These are phyloP conservation scores for Calliphora vomitoria DNA, from an alignment of 2,888 invertebrate genomes.

Conservation along the genomic window DNA sequence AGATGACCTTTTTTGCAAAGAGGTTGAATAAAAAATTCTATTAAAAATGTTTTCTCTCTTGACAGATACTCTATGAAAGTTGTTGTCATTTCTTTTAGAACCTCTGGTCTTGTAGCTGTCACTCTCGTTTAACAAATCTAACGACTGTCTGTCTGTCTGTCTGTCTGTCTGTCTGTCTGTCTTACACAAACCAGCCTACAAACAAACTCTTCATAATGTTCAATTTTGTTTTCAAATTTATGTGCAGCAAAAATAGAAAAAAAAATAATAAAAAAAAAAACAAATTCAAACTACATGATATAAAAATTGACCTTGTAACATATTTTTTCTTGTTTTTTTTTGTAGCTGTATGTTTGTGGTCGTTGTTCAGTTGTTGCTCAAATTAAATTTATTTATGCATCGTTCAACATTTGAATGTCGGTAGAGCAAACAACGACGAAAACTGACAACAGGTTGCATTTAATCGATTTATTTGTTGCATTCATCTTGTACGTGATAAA, in stretches of 20 bases:
- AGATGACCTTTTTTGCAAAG: background rate
- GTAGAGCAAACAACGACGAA: conserved; percentile 21
- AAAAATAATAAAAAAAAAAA: conserved; percentile 24
- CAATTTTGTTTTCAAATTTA: background rate
- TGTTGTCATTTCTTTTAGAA: background rate
- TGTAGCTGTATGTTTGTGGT: conserved; percentile 12
- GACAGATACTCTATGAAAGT: background rate
- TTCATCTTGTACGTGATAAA: conserved; percentile 21
- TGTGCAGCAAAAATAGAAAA: conserved; percentile 10
- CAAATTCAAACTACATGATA: conserved; percentile 43
- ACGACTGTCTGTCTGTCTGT: conserved; percentile 12
- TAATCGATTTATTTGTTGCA: conserved; percentile 67
- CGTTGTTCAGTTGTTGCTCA: conserved; percentile 51
- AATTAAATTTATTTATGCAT: conserved; percentile 69
- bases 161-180: conserved; percentile 16
- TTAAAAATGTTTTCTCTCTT: background rate
- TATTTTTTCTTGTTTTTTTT: conserved; percentile 54
- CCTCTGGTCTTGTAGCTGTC: background rate
- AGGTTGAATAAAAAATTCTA: background rate
- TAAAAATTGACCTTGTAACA: conserved; percentile 71
- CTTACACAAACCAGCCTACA: conserved; percentile 6
- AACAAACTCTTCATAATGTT: conserved; percentile 35
- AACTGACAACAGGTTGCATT: conserved; percentile 64
- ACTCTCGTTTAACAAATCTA: conserved; percentile 31
- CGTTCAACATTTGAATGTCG: conserved; percentile 63